These are phyloP conservation scores for Antheraea pernyi DNA, from an alignment of 1,140 invertebrate species.

Conservation along the genomic window DNA sequence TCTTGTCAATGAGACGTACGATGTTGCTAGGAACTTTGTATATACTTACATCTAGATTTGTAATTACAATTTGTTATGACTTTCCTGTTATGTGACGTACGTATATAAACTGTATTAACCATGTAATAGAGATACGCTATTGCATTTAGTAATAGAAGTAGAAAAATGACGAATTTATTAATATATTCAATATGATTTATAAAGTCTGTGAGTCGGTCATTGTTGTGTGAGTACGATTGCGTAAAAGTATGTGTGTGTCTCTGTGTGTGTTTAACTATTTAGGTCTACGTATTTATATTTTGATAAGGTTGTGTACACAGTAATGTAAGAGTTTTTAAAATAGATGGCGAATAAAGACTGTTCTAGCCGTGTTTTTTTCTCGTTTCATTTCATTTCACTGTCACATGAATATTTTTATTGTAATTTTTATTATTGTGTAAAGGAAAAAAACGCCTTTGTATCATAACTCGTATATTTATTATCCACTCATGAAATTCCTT, in stretches of 20 bases:
- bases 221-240: constrained; percentile 21
- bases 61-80: neutral
- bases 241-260: constrained; percentile 22
- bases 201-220: constrained; percentile 5
- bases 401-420: neutral
- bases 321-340: constrained; percentile 29
- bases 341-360: constrained; percentile 31
- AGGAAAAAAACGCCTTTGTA: neutral
- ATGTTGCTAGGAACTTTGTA: neutral
- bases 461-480: neutral
- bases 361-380: constrained; percentile 14
- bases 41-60: neutral
- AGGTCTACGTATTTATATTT: constrained; percentile 37
- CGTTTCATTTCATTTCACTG: constrained; percentile 6
- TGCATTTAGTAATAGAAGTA: neutral
- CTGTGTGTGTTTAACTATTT: constrained; percentile 18
- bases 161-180: constrained; percentile 45
- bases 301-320: constrained; percentile 30
- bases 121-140: neutral
- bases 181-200: constrained; percentile 36
- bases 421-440: neutral
- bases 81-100: neutral
- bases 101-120: neutral
- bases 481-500: neutral
- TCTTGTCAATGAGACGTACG: neutral